Percentiles rank a stretch among this genome's conserved stretches.
Evolutionary conservation across 2,797 vertebrate genomes (phyloP).

Genomic region (Eulemur coronatus): DNA sequence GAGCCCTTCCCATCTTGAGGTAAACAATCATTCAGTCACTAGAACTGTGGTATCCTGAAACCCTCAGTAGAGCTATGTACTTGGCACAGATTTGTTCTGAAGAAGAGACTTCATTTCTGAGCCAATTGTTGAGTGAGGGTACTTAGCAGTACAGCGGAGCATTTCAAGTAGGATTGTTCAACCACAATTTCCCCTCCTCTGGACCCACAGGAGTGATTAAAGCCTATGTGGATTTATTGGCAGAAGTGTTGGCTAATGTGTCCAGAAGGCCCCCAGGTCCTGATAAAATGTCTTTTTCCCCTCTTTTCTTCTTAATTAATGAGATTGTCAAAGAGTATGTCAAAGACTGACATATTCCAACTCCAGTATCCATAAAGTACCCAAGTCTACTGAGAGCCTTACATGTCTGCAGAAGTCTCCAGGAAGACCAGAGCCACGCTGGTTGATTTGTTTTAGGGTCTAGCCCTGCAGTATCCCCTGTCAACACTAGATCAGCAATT

Average conservation of each 20-base stretch:
- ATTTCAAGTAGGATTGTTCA: not conserved
- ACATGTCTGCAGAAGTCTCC: not conserved
- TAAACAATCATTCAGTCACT: not conserved
- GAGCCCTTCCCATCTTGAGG: not conserved
- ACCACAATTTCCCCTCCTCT: not conserved
- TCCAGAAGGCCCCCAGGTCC: not conserved
- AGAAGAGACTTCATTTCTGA: not conserved
- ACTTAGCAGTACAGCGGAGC: not conserved
- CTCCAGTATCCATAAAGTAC: not conserved
- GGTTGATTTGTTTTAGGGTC: not conserved
- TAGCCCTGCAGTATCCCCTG: not conserved
- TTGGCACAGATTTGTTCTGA: not conserved
- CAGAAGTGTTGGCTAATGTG: not conserved
- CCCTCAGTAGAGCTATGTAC: not conserved
- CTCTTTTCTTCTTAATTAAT: not conserved
- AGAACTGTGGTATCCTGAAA: not conserved
- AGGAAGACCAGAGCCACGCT: not conserved
- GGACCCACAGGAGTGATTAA: not conserved
- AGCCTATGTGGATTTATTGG: not conserved
- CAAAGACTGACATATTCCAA: not conserved
- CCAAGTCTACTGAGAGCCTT: not conserved
- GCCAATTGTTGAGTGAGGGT: not conserved
- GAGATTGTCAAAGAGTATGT: not conserved
- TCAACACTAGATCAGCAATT: not conserved
- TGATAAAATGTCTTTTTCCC: not conserved